These are phyloP conservation scores for Drosophila testacea DNA, from an alignment of 2,888 invertebrate species.

Conservation along the genomic window DNA sequence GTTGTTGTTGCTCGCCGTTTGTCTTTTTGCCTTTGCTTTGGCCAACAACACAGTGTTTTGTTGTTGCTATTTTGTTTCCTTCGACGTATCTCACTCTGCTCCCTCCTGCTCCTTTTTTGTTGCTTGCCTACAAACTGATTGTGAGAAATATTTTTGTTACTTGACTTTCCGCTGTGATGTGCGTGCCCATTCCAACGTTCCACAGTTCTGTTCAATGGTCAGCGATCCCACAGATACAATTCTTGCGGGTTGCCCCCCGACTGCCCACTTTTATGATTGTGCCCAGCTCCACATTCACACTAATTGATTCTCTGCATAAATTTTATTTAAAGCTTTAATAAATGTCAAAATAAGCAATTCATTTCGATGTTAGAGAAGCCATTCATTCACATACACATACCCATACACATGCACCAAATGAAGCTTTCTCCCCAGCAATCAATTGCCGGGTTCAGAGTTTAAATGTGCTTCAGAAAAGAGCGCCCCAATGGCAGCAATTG, in stretches of 20 bases:
- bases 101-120: slow-evolving; percentile 15
- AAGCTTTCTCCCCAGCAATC: slow-evolving; percentile 76
- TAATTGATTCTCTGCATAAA: slow-evolving; percentile 81
- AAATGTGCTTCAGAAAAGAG: slow-evolving; percentile 56
- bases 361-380: slow-evolving; percentile 77
- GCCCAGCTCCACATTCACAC: slow-evolving; percentile 49
- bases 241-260: slow-evolving; percentile 1
- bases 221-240: slow-evolving; percentile 23
- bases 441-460: slow-evolving; percentile 80
- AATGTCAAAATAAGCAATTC: slow-evolving; percentile 82
- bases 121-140: slow-evolving; percentile 68
- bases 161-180: slow-evolving; percentile 62
- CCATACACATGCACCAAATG: slow-evolving; percentile 51
- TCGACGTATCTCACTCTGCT: slow-evolving; percentile 12
- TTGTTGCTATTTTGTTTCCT: slow-evolving; percentile 58
- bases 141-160: slow-evolving; percentile 74
- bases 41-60: slow-evolving; percentile 43
- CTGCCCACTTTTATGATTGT: slow-evolving; percentile 42
- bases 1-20: slow-evolving; percentile 50
- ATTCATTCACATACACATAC: slow-evolving; percentile 47
- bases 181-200: slow-evolving; percentile 20
- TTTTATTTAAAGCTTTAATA: slow-evolving; percentile 81
- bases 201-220: slow-evolving; percentile 22
- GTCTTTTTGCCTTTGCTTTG: slow-evolving; percentile 71
- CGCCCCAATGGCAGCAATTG: slow-evolving; percentile 46